These are phyloP conservation scores for Scaptomyza parva DNA, from an alignment of 2,888 invertebrate genomes.

Conservation along the genomic window DNA sequence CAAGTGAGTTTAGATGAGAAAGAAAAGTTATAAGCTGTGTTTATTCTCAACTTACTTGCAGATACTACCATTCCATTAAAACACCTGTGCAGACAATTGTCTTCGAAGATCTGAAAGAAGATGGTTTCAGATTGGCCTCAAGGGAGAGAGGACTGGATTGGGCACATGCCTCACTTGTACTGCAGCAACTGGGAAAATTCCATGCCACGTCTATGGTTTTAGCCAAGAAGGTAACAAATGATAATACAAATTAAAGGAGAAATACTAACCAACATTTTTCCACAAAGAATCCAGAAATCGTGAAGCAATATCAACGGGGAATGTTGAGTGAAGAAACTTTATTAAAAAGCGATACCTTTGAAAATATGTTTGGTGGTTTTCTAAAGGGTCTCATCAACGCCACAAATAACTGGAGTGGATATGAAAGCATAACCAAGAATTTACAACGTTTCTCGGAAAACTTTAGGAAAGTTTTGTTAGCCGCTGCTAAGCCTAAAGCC, in stretches of 20 bases:
- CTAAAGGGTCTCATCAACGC: constrained; percentile 73
- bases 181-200: constrained; percentile 86
- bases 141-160: constrained; percentile 86
- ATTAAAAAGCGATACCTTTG: constrained; percentile 58
- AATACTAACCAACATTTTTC: not conserved
- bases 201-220: constrained; percentile 86
- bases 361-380: constrained; percentile 66
- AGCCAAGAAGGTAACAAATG: constrained; percentile 84
- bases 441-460: constrained; percentile 67
- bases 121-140: constrained; percentile 86
- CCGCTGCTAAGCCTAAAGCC: constrained; percentile 54
- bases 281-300: constrained; percentile 62
- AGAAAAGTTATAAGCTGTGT: not conserved
- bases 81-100: constrained; percentile 82
- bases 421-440: constrained; percentile 82
- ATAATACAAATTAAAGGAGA: too few species aligned
- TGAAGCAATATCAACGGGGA: constrained; percentile 55
- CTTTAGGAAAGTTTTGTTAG: constrained; percentile 52
- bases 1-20: constrained; percentile 70
- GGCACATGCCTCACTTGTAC: constrained; percentile 85
- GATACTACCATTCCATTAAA: constrained; percentile 73
- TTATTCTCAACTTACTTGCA: constrained; percentile 24
- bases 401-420: constrained; percentile 84
- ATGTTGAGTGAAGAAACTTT: constrained; percentile 62
- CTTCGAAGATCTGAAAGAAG: constrained; percentile 86